Evolutionary conservation across 2,113 vertebrate genomes (phyloP).

Genomic region (Notothenia coriiceps): DNA sequence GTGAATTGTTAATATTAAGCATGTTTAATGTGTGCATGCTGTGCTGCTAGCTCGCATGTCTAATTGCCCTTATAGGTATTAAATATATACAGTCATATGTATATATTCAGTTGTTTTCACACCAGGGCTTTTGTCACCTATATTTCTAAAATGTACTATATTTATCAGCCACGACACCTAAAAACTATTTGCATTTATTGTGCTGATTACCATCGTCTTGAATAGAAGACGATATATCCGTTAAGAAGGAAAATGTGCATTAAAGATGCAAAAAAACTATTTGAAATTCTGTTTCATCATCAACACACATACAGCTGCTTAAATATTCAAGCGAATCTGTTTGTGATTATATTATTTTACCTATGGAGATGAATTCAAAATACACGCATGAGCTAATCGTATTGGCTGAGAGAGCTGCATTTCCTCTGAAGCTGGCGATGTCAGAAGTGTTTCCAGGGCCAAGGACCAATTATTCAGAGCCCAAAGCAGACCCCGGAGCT

Average conservation of each 20-base stretch:
- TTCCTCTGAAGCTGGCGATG: constrained; percentile 71
- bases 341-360: constrained; percentile 57
- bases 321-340: constrained; percentile 36
- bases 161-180: neutral
- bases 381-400: constrained; percentile 58
- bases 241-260: neutral
- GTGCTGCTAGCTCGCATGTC: neutral
- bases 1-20: neutral
- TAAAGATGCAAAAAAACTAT: neutral
- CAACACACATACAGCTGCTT: constrained; percentile 15
- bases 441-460: constrained; percentile 75
- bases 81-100: neutral
- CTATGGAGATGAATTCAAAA: constrained; percentile 69
- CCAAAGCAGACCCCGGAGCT: constrained; percentile 66
- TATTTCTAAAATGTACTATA: neutral
- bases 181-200: neutral
- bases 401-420: constrained; percentile 48
- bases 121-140: neutral
- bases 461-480: constrained; percentile 80
- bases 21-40: neutral
- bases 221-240: constrained; percentile 18
- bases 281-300: constrained; percentile 20
- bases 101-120: neutral
- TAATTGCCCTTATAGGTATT: neutral
- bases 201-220: neutral